Evolutionary conservation across 1,140 invertebrate genomes (phyloP).

Genomic region (Zaprionus capensis): DNA sequence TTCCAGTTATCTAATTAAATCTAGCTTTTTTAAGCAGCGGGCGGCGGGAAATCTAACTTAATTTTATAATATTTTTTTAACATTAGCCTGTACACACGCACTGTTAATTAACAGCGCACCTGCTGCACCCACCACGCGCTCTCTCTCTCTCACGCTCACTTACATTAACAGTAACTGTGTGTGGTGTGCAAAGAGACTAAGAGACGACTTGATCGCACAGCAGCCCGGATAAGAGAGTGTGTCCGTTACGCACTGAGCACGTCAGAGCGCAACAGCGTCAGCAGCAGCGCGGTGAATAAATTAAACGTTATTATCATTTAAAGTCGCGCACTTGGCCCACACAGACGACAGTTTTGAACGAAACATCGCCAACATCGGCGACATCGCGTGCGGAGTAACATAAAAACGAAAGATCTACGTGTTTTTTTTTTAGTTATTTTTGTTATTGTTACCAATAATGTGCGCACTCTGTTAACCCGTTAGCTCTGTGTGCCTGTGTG

Average conservation of each 20-base stretch:
- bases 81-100: no score
- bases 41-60: no score
- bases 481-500: constrained; percentile 5
- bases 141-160: not conserved
- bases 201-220: not conserved
- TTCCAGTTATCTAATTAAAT: no score
- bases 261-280: constrained; percentile 25
- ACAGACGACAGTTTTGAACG: constrained; percentile 70
- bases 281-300: constrained; percentile 35
- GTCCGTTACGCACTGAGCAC: constrained; percentile 39
- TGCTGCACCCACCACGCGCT: constrained; percentile 28
- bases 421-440: constrained; percentile 35
- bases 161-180: constrained; percentile 30
- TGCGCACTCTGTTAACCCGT: constrained; percentile 19
- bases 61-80: no score
- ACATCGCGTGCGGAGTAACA: constrained; percentile 22
- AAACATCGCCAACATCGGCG: constrained; percentile 49
- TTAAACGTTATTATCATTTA: constrained; percentile 53
- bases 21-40: no score
- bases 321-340: constrained; percentile 64
- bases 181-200: not conserved
- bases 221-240: not conserved
- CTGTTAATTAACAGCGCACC: constrained; percentile 53
- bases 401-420: constrained; percentile 28
- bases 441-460: constrained; percentile 17